These are phyloP conservation scores for Catocala nupta DNA, from an alignment of 2,888 invertebrate genomes.

Conservation along the genomic window DNA sequence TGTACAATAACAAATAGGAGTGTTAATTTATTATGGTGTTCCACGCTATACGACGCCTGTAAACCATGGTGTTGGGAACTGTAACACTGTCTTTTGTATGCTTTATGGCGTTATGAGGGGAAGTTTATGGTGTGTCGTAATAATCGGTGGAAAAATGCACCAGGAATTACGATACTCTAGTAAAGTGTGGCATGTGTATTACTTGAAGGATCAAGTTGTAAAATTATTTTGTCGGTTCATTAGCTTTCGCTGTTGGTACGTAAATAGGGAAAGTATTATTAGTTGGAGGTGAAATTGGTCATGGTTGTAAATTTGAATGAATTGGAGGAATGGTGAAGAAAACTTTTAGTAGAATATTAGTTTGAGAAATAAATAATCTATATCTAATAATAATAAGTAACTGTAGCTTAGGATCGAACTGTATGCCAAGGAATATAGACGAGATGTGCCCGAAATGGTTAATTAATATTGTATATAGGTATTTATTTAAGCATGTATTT, in stretches of 20 bases:
- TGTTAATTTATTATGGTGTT: constrained; percentile 45
- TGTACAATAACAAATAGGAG: constrained; percentile 46
- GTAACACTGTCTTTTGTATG: constrained; percentile 28
- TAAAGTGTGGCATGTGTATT: neutral
- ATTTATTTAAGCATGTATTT: too few relatives aligned
- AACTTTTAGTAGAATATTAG: too few relatives aligned
- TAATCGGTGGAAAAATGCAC: constrained; percentile 16
- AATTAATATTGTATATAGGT: too few relatives aligned
- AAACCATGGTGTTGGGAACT: constrained; percentile 28
- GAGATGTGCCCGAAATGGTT: too few relatives aligned
- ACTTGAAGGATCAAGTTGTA: neutral
- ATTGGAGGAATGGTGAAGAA: too few relatives aligned
- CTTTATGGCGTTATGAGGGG: constrained; percentile 25
- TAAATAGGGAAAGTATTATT: neutral
- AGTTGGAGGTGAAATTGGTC: neutral
- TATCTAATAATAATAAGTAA: too few relatives aligned
- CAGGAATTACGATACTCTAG: neutral
- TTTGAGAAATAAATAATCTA: too few relatives aligned
- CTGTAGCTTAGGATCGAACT: too few relatives aligned
- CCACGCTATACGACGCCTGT: constrained; percentile 35
- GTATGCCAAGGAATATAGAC: too few relatives aligned
- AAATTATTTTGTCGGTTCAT: neutral
- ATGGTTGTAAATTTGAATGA: too few relatives aligned
- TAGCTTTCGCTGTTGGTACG: neutral
- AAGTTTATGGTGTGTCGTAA: constrained; percentile 25